Evolutionary conservation across 2,113 vertebrate species (phyloP), one percentile per base, ranked within the genome.

Genomic region (Glaucidium brasilianum): DNA sequence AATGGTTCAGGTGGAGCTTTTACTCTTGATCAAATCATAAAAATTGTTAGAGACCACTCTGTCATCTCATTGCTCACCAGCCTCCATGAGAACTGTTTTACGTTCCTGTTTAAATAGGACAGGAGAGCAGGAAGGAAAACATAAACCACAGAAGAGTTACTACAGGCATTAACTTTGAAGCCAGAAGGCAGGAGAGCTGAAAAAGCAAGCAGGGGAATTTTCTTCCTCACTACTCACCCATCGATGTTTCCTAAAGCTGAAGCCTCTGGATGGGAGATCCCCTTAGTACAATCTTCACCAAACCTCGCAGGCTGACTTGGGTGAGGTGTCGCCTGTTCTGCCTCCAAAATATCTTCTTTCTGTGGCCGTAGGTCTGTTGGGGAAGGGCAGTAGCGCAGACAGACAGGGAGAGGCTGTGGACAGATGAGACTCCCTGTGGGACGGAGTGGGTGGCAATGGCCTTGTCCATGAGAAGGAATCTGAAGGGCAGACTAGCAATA

Each of bases 21-120:
- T 96, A 90, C 94, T 97, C 96, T 96, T 97, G 96, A 97, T 98
- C 96, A 98, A 98, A 97, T 97, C 97, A 98, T 98, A 98, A 97
- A 98, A 98, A 97, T 89, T 96, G 96, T 97, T 98, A 97, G 97
- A 98, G 97, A 96, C 91, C 96, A 97, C 94, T 97, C 96, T 92
- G 95, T 97, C 97, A 97, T 94, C 90, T 96, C 93, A 94, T 79
- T 82, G 96, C 96, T 97, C 79, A 62, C 87, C 87, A 66, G 94
- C 86, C 80, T 98, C 94, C 92, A 47, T 26, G 27, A 97, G 93
- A 85, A 97, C 88, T 92, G 90, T 90, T 97, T 97, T 95, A 93
- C 76, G 9, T 90, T 96, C 90, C 83, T 26, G 0, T 90, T 97
- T 97, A 97, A 98, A 97, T 92, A 95, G 83, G 81, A 94, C 71